Evolutionary conservation across 2,888 invertebrate species (phyloP).

Genomic region (Brachypterus glaber): DNA sequence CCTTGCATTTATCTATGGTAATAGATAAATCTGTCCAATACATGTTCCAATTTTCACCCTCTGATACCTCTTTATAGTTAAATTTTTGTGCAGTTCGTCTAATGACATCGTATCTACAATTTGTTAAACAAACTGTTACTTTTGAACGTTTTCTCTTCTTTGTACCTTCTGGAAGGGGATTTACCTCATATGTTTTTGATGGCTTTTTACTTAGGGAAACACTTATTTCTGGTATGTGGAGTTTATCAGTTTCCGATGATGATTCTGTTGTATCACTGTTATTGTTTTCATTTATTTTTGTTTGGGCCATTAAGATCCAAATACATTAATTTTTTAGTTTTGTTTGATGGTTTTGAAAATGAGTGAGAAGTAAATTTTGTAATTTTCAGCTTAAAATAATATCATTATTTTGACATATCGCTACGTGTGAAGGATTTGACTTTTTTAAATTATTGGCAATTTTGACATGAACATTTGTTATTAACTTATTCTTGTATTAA

Average conservation of each 20-base stretch:
- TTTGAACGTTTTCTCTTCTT: slow-evolving; percentile 23
- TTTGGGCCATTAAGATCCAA: background rate
- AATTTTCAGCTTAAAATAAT: no score
- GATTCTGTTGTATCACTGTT: slow-evolving; percentile 26
- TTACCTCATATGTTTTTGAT: no score
- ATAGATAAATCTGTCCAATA: slow-evolving; percentile 87
- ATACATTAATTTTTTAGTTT: no score
- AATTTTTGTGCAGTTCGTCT: slow-evolving; percentile 58
- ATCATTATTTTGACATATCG: no score
- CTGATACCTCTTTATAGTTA: slow-evolving; percentile 68
- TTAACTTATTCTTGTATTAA: no score
- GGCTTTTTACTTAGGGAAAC: background rate
- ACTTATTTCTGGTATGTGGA: slow-evolving; percentile 10
- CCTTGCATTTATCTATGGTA: slow-evolving; percentile 76
- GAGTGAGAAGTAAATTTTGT: no score
- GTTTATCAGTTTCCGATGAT: slow-evolving; percentile 27
- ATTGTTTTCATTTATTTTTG: slow-evolving; percentile 19
- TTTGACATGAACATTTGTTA: no score
- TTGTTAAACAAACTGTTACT: slow-evolving; percentile 56
- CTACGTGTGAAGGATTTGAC: no score
- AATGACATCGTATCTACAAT: slow-evolving; percentile 67
- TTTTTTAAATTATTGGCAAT: no score
- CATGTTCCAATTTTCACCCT: slow-evolving; percentile 79
- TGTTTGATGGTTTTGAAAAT: no score
- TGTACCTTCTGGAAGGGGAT: slow-evolving; percentile 2